Evolutionary conservation across 2,797 vertebrate genomes (phyloP), one percentile per base, ranked within the genome.

Genomic region (Spea hammondii): DNA sequence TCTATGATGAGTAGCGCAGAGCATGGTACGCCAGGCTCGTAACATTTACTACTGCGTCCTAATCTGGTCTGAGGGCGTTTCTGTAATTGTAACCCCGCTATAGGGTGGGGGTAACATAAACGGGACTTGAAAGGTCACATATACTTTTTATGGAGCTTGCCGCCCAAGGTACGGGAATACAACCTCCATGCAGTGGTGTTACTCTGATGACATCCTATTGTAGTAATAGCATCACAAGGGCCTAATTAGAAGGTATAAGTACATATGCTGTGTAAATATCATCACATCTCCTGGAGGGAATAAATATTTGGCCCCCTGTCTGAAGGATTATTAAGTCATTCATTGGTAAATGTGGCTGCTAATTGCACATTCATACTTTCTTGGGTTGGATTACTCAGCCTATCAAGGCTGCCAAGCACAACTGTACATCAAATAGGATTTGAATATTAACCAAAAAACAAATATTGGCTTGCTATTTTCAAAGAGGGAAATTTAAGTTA

Each of bases 371-470:
- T 82, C 79, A 82, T 77, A 44, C 45, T 44, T 76, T 77, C 79
- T 72, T 59, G 79, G 74, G 74, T 82, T 77, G 79, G 68, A 67
- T 82, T 77, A 77, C 79, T 73, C 74, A 68, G 64, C 70, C 45
- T 8, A 57, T 32, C 8, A 11, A 54, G 4, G 74, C 54, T 82
- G 79, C 79, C 79, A 82, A 82, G 55, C 64, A 82, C 74, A 82
- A 82, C 74, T 73, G 69, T 82, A 82, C 79, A 77, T 82, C 72
- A 82, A 82, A 82, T 69, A 77, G 79, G 74, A 82, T 82, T 82
- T 82, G 79, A 82, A 77, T 82, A 82, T 82, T 82, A 81, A 82
- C 74, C 79, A n/a, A 51, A 77, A 82, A 74, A 44, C 79, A 82
- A 82, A 82, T 82, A 82, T 82, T 82, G 74, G 74, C 74, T 72